Base-by-base conservation (phyloP, 2,797 vertebrate genomes). In the Anguilla pacifica region DNA sequence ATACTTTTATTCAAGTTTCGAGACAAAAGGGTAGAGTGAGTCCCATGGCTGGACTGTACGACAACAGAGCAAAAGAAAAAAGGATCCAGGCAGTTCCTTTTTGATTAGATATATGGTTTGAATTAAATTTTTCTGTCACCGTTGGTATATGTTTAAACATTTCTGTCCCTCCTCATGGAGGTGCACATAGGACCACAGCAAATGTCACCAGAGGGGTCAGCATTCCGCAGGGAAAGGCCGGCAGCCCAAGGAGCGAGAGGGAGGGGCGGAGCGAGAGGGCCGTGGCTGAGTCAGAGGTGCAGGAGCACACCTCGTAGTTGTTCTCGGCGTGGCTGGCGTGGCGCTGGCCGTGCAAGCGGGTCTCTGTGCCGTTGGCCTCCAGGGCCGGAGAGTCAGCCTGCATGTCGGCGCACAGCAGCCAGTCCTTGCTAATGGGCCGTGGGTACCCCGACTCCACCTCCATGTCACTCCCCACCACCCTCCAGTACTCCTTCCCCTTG, bases 401-500 rank as follows among this genome's bases (percentile, higher is more conserved):
- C 92, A 97, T 96, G 91, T 98, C 96, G 0, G 95, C 94, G 93
- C 98, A 99, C 88, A 97, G 91, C 91, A 99, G 95, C 98, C 98
- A 99, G 96, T 99, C 98, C 88, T 93, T 96, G 0, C 97, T 97
- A 0, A 97, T 97, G 91, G 97, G 95, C 88, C 95, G 97, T 0
- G 99, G 98, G 89, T 96, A 99, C 0, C 96, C 97, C 0, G 95
- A 92, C 61, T 98, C 98, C 0, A 88, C 97, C 89, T 98, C 97
- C 96, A 97, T 96, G 88, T 97, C 96, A 0, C 97, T 96, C 90
- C 97, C 97, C 10, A 93, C 91, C 85, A 99, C 97, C 10, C 97
- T 97, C 98, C 98, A 99, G 94, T 99, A 99, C 53, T 99, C 96
- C 90, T 96, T 97, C 88, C 97, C 98, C 25, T 96, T 97, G 93